These are phyloP conservation scores for Oreohelix idahoensis DNA, from an alignment of 1,140 invertebrate species.

Conservation along the genomic window DNA sequence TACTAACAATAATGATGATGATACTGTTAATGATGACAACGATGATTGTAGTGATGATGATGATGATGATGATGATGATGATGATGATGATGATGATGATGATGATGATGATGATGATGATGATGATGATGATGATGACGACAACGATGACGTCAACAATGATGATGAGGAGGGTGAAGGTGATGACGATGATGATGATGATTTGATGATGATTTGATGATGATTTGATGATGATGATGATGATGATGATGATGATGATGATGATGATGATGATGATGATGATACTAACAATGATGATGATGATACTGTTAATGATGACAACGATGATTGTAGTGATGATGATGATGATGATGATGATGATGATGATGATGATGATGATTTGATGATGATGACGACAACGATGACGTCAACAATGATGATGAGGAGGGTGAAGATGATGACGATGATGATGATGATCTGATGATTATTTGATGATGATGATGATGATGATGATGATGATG, in stretches of 20 bases:
- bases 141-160: background rate
- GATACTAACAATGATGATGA: too few species aligned
- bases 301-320: too few species aligned
- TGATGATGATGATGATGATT: constrained; percentile 17
- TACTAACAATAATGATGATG: too few species aligned
- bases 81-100: constrained; percentile 5
- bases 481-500: constrained; percentile 14
- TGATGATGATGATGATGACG: constrained; percentile 16
- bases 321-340: too few species aligned
- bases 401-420: too few species aligned
- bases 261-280: constrained; percentile 20
- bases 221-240: too few species aligned
- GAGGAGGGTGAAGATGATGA: too few species aligned
- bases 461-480: background rate
- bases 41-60: constrained; percentile 18
- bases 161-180: background rate
- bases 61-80: background rate
- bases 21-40: too few species aligned
- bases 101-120: constrained; percentile 23
- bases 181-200: constrained; percentile 1
- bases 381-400: too few species aligned
- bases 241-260: constrained; percentile 23
- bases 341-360: constrained; percentile 19
- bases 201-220: too few species aligned
- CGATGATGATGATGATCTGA: constrained; percentile 4